Evolutionary conservation across 64 coral and sea anemone genomes (phyloP).

Genomic region (Cladopsammia gracilis): DNA sequence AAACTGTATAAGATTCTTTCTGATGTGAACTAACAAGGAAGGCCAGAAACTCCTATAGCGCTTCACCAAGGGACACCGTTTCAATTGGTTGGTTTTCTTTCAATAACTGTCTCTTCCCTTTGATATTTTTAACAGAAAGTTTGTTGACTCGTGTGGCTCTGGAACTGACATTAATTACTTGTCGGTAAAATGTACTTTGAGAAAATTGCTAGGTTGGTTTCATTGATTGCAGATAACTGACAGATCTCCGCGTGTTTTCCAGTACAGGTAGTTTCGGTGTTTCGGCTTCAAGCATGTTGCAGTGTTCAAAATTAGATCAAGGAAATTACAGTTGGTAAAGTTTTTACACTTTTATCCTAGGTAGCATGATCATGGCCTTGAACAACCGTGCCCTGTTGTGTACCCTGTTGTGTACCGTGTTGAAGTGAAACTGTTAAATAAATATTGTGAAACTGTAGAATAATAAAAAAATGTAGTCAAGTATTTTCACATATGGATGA

Average conservation of each 20-base stretch:
- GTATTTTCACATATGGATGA: no score
- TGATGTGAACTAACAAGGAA: neutral
- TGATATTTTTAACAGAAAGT: slow-evolving; percentile 48
- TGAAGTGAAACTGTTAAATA: no score
- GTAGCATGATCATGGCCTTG: no score
- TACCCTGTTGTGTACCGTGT: no score
- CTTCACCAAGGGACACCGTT: neutral
- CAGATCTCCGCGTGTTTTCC: slow-evolving; percentile 30
- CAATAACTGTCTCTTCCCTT: slow-evolving; percentile 11
- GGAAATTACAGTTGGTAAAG: no score
- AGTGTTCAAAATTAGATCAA: no score
- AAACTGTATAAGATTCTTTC: neutral
- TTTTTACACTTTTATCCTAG: no score
- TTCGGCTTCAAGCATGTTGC: no score
- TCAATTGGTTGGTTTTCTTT: slow-evolving; percentile 12
- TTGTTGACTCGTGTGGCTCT: slow-evolving; percentile 59
- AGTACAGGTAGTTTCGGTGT: slow-evolving; percentile 22
- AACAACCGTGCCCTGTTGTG: no score
- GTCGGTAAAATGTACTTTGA: slow-evolving; percentile 58
- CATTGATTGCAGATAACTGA: neutral
- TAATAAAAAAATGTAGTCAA: no score
- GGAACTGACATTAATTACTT: neutral
- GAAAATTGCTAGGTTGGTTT: neutral
- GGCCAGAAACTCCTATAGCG: neutral
- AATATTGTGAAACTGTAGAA: no score